A percentile compares a stretch with the other conserved stretches of the same genome.
These are phyloP conservation scores for Zoanthus gigantus DNA, from an alignment of 92 coral and sea anemone genomes.

Conservation along the genomic window DNA sequence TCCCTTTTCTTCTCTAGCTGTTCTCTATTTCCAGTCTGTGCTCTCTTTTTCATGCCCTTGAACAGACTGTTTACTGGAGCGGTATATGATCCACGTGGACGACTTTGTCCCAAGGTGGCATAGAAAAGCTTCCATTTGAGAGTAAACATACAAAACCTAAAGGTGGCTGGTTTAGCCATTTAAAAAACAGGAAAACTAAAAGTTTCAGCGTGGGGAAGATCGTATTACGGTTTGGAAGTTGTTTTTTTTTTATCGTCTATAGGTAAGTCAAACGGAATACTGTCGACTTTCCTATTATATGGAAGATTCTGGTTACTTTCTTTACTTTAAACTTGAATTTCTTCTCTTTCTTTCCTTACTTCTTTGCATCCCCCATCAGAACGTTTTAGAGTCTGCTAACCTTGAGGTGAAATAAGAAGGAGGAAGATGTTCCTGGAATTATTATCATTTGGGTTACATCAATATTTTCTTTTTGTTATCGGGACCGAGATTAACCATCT, in stretches of 20 bases:
- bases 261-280: background rate
- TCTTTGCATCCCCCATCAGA: too few species aligned
- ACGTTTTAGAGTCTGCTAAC: too few species aligned
- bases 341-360: too few species aligned
- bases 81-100: constrained; percentile 10
- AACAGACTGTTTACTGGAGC: constrained; percentile 42
- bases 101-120: constrained; percentile 20
- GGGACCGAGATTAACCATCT: too few species aligned
- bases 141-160: background rate
- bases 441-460: too few species aligned
- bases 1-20: background rate
- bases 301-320: too few species aligned
- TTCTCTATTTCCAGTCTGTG: background rate
- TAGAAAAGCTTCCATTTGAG: constrained; percentile 5
- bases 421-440: too few species aligned
- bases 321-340: too few species aligned
- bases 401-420: too few species aligned
- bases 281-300: background rate
- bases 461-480: too few species aligned
- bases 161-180: constrained; percentile 31
- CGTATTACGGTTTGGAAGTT: background rate
- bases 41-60: background rate
- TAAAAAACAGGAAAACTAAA: background rate
- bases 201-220: constrained; percentile 15
- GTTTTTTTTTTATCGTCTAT: background rate